Conservation (phyloP, 92 coral and sea anemone genomes). For the Micromussa lordhowensis region DNA sequence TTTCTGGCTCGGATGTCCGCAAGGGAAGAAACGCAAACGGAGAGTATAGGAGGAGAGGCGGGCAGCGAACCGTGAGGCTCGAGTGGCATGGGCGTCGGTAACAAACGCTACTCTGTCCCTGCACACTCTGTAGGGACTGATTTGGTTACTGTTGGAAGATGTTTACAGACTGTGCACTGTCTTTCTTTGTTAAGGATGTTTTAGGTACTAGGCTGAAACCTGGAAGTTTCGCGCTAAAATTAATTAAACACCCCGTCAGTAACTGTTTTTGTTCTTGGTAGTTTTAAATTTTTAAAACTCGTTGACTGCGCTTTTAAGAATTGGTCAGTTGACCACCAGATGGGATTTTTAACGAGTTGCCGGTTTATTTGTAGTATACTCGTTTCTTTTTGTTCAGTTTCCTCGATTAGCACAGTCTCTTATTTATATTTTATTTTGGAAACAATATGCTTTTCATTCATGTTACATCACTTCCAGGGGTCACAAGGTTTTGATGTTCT, state of each 20-base stretch:
- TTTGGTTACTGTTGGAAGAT: neutral
- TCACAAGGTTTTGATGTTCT: conserved; percentile 90
- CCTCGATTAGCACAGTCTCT: neutral
- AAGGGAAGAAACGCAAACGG: too few species aligned
- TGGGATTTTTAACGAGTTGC: neutral
- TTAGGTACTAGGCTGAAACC: too few species aligned
- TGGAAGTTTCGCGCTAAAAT: too few species aligned
- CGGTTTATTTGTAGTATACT: neutral
- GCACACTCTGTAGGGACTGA: neutral
- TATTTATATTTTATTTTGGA: too few species aligned
- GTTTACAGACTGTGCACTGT: too few species aligned
- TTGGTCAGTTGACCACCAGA: neutral
- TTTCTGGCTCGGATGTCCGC: too few species aligned
- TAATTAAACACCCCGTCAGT: neutral
- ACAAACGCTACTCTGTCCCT: neutral
- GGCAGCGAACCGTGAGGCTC: too few species aligned
- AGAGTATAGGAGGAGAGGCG: too few species aligned
- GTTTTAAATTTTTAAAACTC: too few species aligned
- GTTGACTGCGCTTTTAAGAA: too few species aligned
- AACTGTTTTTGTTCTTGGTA: neutral
- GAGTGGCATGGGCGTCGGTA: too few species aligned
- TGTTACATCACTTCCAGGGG: conserved; percentile 54
- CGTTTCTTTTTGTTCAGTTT: neutral
- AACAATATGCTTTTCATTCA: neutral
- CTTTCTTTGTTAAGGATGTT: too few species aligned